Conservation (phyloP, 1,140 invertebrate species). For the Ridgeia piscesae region DNA sequence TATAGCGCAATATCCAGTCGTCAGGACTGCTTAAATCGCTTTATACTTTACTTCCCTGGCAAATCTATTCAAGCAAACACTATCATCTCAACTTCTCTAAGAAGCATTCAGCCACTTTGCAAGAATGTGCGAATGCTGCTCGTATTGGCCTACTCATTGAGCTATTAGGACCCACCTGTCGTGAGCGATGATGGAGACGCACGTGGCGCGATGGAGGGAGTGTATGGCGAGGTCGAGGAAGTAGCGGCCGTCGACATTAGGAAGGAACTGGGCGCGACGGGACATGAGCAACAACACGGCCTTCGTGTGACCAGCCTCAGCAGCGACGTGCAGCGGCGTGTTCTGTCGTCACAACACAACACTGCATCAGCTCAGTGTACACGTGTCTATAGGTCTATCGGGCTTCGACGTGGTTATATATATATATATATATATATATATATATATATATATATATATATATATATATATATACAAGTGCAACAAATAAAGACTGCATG, state of each 20-base stretch:
- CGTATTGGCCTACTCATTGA: no score
- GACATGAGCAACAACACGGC: constrained; percentile 74
- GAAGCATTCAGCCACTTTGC: no score
- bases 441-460: no score
- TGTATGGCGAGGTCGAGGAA: constrained; percentile 85
- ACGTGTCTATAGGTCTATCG: not conserved
- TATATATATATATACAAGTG: no score
- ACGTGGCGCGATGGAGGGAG: constrained; percentile 78
- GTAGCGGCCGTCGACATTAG: constrained; percentile 74
- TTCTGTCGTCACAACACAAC: constrained; percentile 65
- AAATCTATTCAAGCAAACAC: no score
- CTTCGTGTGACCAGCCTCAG: constrained; percentile 77
- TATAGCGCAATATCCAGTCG: no score
- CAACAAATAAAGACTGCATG: no score
- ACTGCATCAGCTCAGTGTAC: not conserved
- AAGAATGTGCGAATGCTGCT: no score
- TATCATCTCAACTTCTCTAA: no score
- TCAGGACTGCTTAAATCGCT: no score
- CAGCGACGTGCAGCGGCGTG: constrained; percentile 80
- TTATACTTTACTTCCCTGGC: no score
- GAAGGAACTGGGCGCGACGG: constrained; percentile 72
- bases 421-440: no score
- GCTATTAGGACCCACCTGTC: constrained; percentile 50
- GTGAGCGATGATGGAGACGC: constrained; percentile 81
- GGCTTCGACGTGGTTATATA: not conserved